These are phyloP conservation scores for Eulithis testata DNA, from an alignment of 2,888 invertebrate species.

Conservation along the genomic window DNA sequence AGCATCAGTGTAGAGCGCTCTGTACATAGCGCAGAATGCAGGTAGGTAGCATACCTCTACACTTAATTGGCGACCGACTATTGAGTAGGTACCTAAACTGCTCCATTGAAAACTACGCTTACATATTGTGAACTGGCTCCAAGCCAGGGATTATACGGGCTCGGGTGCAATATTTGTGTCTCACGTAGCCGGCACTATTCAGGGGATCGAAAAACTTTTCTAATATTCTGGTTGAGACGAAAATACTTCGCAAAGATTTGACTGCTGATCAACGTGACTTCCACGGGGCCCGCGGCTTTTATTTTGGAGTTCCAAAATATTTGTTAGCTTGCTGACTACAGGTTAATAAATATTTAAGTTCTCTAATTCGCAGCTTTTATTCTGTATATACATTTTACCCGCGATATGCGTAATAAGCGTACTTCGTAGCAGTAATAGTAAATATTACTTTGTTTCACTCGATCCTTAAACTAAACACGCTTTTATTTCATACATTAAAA, in stretches of 20 bases:
- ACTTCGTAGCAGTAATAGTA: no score
- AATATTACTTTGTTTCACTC: no score
- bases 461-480: no score
- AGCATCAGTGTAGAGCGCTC: not conserved
- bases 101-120: conserved; percentile 71
- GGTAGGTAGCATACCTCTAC: conserved; percentile 24
- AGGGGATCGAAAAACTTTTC: conserved; percentile 82
- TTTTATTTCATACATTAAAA: no score
- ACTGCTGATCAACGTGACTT: conserved; percentile 52
- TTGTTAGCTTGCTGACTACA: not conserved
- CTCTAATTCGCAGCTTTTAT: no score
- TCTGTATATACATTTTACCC: no score
- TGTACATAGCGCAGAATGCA: conserved; percentile 14
- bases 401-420: no score
- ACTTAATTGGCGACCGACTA: conserved; percentile 40
- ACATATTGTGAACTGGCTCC: conserved; percentile 78
- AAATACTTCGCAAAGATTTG: conserved; percentile 65
- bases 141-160: conserved; percentile 77
- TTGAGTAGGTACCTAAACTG: conserved; percentile 40
- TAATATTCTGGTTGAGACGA: conserved; percentile 75
- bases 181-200: conserved; percentile 75
- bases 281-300: conserved; percentile 33
- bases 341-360: no score
- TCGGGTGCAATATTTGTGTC: conserved; percentile 76
- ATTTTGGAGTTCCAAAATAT: conserved; percentile 9